phyloP scores from a whole-genome alignment of 2,797 vertebrate genomes.

The Xiphophorus birchmanni region DNA sequence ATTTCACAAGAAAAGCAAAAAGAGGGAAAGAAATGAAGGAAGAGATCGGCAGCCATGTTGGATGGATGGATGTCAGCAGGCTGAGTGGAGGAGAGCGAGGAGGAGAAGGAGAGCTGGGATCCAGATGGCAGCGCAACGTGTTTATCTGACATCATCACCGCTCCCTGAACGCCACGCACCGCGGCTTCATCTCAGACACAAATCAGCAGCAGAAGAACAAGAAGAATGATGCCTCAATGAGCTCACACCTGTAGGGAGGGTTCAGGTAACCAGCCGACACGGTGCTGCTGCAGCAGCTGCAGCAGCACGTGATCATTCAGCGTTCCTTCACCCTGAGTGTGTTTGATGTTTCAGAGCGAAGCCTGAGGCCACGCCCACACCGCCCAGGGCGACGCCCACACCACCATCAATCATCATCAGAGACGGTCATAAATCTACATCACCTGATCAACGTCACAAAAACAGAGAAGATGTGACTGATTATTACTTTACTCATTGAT shows the following conservation, averaged over 20 bases:
- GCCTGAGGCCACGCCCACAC: neutral
- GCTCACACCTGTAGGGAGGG: no score
- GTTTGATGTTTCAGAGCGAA: constrained; percentile 18
- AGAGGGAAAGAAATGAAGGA: no score
- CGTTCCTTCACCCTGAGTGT: constrained; percentile 2
- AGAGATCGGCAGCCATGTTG: constrained; percentile 4
- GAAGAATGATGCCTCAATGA: no score
- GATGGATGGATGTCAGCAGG: constrained; percentile 11
- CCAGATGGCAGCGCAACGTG: neutral
- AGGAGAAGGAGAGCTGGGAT: constrained; percentile 5
- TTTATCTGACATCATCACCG: neutral
- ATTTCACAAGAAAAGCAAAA: no score
- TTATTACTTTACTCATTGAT: no score
- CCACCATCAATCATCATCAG: neutral
- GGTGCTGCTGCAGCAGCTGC: neutral
- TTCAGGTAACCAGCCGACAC: neutral
- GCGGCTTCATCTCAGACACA: neutral
- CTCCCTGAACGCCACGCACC: neutral
- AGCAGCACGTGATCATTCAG: no score
- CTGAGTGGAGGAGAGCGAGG: neutral
- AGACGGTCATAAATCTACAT: neutral
- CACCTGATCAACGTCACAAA: neutral
- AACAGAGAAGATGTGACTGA: neutral
- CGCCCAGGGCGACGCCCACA: neutral
- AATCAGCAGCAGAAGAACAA: neutral